Evolutionary conservation across 2,888 invertebrate genomes (phyloP), one percentile per base, ranked within the genome.

Genomic region (Cryptophagus acutangulus): DNA sequence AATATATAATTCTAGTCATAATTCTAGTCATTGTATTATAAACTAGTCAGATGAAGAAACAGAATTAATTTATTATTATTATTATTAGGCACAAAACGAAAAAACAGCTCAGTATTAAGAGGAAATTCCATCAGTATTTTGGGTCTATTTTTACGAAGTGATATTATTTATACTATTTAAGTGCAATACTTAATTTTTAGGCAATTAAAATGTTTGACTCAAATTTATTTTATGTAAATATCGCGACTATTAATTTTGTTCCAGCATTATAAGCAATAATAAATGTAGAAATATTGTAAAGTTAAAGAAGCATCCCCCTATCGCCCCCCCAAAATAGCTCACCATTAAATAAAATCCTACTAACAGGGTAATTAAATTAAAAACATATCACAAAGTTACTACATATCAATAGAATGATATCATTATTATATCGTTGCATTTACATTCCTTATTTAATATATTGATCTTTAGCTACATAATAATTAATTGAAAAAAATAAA

Each of bases 181-280:
- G 67, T 67, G 67, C 67, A 66, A 67, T 67, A 67, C 61, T n/a
- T n/a, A n/a, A n/a, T 59, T 62, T 65, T 65, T 64, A 66, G 65
- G 65, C 59, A 61, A 64, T 62, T n/a, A n/a, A n/a, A 59, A 44
- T 53, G 45, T 54, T 48, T 43, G 49, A 49, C 48, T 37, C 40
- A 39, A 43, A 45, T 36, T n/a, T n/a, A n/a, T n/a, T n/a, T n/a
- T 30, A 14, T 57, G 54, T 55, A 57, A 49, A 55, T 57, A 31
- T 31, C n/a, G n/a, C n/a, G n/a, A n/a, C n/a, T n/a, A 12, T 26
- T 26, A 53, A 38, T 52, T 51, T 49, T 51, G 50, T 51, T 45
- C 50, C 48, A 33, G 44, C 50, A 44, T 52, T 51, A 59, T 53
- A 52, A 59, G 58, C 59, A 59, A 59, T 59, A 58, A 49, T n/a